phyloP scores from a whole-genome alignment of 2,888 invertebrate genomes.

The Teleiodes luculella region DNA sequence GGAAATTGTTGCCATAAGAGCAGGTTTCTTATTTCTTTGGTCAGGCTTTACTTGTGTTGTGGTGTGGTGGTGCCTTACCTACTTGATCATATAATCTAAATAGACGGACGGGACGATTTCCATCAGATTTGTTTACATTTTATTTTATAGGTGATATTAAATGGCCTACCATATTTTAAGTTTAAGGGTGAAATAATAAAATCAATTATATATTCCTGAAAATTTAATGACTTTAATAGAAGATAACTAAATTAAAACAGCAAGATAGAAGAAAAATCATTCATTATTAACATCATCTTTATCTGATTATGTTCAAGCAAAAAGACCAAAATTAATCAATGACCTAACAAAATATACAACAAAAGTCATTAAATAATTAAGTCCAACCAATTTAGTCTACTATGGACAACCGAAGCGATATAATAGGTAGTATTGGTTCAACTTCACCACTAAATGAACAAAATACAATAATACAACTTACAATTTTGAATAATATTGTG shows the following conservation, averaged over 20 bases:
- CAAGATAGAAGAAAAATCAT: conserved; percentile 75
- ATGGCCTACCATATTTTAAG: too few species aligned
- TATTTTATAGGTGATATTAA: too few species aligned
- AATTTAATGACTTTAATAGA: conserved; percentile 79
- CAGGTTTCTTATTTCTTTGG: too few species aligned
- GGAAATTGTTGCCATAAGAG: too few species aligned
- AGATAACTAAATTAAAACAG: conserved; percentile 79
- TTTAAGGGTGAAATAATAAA: conserved; percentile 31
- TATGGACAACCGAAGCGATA: conserved; percentile 61
- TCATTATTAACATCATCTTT: conserved; percentile 72
- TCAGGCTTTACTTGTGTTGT: too few species aligned
- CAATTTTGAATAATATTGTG: conserved; percentile 78
- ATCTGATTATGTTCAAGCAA: conserved; percentile 71
- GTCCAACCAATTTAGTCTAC: conserved; percentile 70
- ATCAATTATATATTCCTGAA: conserved; percentile 66
- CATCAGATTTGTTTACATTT: too few species aligned
- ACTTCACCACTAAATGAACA: conserved; percentile 69
- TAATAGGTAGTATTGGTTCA: conserved; percentile 44
- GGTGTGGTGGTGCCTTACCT: too few species aligned
- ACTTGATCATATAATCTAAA: too few species aligned
- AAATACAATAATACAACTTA: conserved; percentile 74
- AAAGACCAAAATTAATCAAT: conserved; percentile 77
- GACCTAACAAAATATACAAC: conserved; percentile 80
- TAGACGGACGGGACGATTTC: too few species aligned
- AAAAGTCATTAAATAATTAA: conserved; percentile 78